Evolutionary conservation across 2,113 vertebrate genomes (phyloP), one percentile per base, ranked within the genome.

Genomic region (Gasterosteus nipponicus): DNA sequence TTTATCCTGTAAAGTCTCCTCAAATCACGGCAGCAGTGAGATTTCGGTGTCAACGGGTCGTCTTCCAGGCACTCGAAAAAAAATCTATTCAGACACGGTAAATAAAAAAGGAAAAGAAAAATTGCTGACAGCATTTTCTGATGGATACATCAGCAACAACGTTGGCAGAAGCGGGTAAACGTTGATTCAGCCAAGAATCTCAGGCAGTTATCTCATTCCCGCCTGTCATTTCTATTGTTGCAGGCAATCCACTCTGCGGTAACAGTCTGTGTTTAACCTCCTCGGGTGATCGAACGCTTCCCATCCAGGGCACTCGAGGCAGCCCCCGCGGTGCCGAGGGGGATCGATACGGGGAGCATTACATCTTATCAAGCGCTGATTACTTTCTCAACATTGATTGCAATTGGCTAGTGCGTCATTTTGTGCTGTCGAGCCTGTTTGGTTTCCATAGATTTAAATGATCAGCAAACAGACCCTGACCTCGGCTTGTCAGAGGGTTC

Each of bases 301-400:
- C 84, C 78, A 72, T 86, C 86, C 78, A 49, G 71, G 66, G 44
- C 69, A 73, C 69, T 77, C 44, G 70, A 80, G 73, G 80, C 54
- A 15, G 81, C 81, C 88, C 81, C 73, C 64, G 58, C 6, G 82
- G 56, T 78, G 81, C 79, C 42, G 73, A 72, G 63, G 14, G 2
- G 47, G 84, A 92, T 94, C 91, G 62, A 89, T 93, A 87, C 22
- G 10, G 59, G 75, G 72, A 80, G 68, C 80, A 65, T 74, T 77
- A 75, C 84, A 66, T 87, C 89, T 81, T 87, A 89, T 92, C 87
- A 88, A 81, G 74, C 76, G 10, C 83, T 92, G 91, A 92, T 93
- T 91, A 87, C 87, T 84, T 89, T 88, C 71, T 83, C 66, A 64
- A 63, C 57, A 3, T 26, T 90, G 89, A 92, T 87, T 82, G 89